phyloP scores from a whole-genome alignment of 2,113 vertebrate species.

The Butorides virescens region DNA sequence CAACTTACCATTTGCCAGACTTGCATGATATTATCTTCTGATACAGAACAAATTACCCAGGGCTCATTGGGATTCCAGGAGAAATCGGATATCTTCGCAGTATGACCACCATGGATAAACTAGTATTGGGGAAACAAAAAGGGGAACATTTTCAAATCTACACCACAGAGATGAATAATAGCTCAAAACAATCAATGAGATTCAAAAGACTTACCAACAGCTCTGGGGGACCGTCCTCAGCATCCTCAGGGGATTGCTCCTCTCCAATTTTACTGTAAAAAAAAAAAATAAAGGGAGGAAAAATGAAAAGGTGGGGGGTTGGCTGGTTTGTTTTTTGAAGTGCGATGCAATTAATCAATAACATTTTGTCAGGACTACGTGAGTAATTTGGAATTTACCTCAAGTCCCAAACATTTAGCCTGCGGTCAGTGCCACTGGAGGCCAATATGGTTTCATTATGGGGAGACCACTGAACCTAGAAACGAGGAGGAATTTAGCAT shows the following conservation, averaged over 20 bases:
- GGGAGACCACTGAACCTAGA: constrained; percentile 97
- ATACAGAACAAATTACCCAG: constrained; percentile 99
- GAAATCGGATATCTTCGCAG: constrained; percentile 98
- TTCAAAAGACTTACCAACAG: constrained; percentile 82
- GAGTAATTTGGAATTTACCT: constrained; percentile 73
- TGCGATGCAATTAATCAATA: neutral
- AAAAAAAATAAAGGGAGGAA: neutral
- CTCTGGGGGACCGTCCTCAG: constrained; percentile 97
- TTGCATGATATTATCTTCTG: constrained; percentile 99
- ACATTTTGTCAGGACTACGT: fast-evolving
- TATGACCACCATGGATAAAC: constrained; percentile 98
- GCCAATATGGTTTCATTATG: constrained; percentile 98
- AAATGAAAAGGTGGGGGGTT: neutral
- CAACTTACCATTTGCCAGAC: constrained; percentile 96
- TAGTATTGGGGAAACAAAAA: constrained; percentile 28
- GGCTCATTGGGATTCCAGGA: constrained; percentile 99
- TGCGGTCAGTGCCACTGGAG: constrained; percentile 95
- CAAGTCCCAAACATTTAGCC: constrained; percentile 97
- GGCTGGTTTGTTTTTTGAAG: neutral
- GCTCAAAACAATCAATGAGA: neutral
- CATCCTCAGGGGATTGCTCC: constrained; percentile 96
- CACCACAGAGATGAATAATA: fast-evolving
- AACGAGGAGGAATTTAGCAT: neutral
- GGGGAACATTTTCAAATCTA: neutral
- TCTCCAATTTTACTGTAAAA: constrained; percentile 93